Percentiles rank a stretch among this genome's conserved stretches.
phyloP scores from a whole-genome alignment of 1,140 invertebrate species.

The Pachyrhynchus sulphureomaculatus region DNA sequence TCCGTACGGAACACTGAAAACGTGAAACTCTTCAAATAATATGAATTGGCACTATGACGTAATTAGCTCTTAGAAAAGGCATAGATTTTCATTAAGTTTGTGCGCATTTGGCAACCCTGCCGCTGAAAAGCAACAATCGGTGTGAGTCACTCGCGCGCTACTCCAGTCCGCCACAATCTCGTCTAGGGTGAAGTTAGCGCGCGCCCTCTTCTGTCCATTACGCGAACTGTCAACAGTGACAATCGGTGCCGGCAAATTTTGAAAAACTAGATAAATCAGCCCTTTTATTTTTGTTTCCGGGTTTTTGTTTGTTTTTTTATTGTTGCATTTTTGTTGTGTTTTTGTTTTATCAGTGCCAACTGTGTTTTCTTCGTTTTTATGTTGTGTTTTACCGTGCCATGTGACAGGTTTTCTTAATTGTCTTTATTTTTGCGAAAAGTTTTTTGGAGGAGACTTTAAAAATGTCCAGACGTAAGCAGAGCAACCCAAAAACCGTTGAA shows the following conservation, averaged over 20 bases:
- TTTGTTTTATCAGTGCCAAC: slow-evolving; percentile 4
- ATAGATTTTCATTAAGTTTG: no score
- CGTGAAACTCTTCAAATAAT: no score
- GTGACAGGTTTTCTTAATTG: slow-evolving; percentile 38
- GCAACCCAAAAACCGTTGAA: slow-evolving; percentile 63
- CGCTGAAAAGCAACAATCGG: slow-evolving; percentile 32
- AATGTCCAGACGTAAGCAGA: slow-evolving; percentile 65
- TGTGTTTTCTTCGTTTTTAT: slow-evolving; percentile 30
- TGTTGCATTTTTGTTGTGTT: no score
- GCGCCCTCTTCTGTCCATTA: slow-evolving; percentile 21
- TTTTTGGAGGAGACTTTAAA: slow-evolving; percentile 23
- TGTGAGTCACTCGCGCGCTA: slow-evolving; percentile 26
- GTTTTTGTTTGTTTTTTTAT: slow-evolving; percentile 30
- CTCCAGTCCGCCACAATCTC: slow-evolving; percentile 27
- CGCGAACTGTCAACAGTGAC: slow-evolving; percentile 36
- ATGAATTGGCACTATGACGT: no score
- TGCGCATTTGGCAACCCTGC: slow-evolving; percentile 23
- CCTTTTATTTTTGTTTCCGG: background rate
- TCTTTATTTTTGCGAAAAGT: slow-evolving; percentile 3
- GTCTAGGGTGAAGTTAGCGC: slow-evolving; percentile 17
- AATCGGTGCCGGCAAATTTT: slow-evolving; percentile 19
- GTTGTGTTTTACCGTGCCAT: slow-evolving; percentile 39
- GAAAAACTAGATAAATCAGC: slow-evolving; percentile 16
- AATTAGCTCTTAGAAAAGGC: no score
- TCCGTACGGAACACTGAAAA: no score